A percentile compares a stretch with the other conserved stretches of the same genome.
Conservation (phyloP, 1,140 invertebrate genomes). For the Lycorma delicatula region DNA sequence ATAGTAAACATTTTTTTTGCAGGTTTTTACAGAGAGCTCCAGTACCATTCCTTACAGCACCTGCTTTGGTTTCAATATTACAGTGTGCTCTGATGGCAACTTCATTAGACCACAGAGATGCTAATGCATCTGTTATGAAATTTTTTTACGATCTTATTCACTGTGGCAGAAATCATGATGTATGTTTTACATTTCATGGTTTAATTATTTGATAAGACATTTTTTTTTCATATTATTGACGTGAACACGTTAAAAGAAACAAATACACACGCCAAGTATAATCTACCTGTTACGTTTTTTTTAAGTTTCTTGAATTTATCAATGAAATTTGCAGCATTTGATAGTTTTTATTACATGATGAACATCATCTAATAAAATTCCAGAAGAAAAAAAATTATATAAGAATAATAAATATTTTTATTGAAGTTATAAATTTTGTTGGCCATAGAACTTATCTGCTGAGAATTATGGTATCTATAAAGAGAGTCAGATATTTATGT, state of each 20-base stretch:
- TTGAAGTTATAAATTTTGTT: no score
- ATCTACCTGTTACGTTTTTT: no score
- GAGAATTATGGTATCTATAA: no score
- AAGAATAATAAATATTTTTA: no score
- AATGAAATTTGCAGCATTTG: no score
- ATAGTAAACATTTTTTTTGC: conserved; percentile 35
- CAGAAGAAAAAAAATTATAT: no score
- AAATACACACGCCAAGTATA: no score
- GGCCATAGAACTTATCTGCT: no score
- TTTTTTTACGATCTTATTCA: conserved; percentile 76
- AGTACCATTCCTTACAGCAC: conserved; percentile 64
- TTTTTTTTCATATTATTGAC: background rate
- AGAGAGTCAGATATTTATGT: no score
- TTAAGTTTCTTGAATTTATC: background rate
- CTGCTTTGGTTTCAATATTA: conserved; percentile 61
- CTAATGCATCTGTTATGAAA: conserved; percentile 92
- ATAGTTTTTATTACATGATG: no score
- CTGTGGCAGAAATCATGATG: conserved; percentile 48
- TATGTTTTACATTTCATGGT: conserved; percentile 26
- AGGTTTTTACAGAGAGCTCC: conserved; percentile 84
- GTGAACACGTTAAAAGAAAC: no score
- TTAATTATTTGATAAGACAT: background rate
- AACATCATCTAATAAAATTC: no score
- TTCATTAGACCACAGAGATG: conserved; percentile 86
- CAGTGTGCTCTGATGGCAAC: conserved; percentile 74